Conservation (phyloP, 92 coral and sea anemone genomes). For the Porites divaricata region DNA sequence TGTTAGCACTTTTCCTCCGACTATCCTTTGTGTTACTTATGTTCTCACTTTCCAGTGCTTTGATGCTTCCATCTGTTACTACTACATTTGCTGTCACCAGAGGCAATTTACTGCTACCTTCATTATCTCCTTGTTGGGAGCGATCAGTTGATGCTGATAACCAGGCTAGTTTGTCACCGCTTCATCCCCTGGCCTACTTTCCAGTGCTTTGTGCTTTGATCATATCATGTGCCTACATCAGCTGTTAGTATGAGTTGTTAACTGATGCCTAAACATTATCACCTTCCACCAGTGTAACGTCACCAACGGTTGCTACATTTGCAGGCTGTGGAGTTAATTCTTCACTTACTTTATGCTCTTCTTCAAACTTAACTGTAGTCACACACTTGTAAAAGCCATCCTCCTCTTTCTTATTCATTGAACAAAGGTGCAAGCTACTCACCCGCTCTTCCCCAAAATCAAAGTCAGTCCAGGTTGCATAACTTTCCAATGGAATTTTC, state of each 20-base stretch:
- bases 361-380: slow-evolving; percentile 52
- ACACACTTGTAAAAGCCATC: slow-evolving; percentile 92
- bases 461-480: slow-evolving; percentile 63
- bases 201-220: too few species aligned
- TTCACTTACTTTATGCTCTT: not conserved
- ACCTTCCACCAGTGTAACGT: not conserved
- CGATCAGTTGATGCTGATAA: too few species aligned
- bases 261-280: not conserved
- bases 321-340: not conserved
- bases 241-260: too few species aligned
- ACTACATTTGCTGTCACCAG: not conserved
- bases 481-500: slow-evolving; percentile 78
- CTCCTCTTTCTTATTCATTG: slow-evolving; percentile 79
- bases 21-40: too few species aligned
- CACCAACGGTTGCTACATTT: not conserved
- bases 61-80: not conserved
- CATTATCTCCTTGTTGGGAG: too few species aligned
- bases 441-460: slow-evolving; percentile 81
- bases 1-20: too few species aligned
- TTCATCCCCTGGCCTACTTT: too few species aligned
- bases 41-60: not conserved
- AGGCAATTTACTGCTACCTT: too few species aligned
- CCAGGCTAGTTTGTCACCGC: too few species aligned
- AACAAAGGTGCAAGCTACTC: slow-evolving; percentile 73
- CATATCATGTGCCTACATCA: too few species aligned